These are phyloP conservation scores for Bryconaethiops microstoma DNA, from an alignment of 2,797 vertebrate species.

Conservation along the genomic window DNA sequence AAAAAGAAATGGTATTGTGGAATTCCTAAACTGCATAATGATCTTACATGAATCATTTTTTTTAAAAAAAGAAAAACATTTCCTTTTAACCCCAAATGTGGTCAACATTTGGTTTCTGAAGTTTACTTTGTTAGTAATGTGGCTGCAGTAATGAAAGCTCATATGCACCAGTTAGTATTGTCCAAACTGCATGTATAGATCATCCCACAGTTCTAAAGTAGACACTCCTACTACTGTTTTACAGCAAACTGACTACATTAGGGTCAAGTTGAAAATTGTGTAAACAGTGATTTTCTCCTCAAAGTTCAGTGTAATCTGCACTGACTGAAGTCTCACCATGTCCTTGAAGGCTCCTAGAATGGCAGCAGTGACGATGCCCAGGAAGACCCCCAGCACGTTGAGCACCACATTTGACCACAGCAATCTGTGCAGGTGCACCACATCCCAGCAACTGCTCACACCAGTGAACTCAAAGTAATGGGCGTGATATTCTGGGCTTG, in stretches of 20 bases:
- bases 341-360: slow-evolving; percentile 94
- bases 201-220: not conserved
- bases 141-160: not conserved
- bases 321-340: slow-evolving; percentile 65
- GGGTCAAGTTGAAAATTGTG: no score
- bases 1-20: no score
- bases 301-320: no score
- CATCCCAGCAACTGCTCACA: slow-evolving; percentile 87
- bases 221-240: no score
- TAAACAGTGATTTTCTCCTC: no score
- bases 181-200: not conserved
- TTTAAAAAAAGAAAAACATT: no score
- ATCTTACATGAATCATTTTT: no score
- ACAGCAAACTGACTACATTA: no score
- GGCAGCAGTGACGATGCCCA: slow-evolving; percentile 89
- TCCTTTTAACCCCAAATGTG: not conserved
- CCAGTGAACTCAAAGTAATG: slow-evolving; percentile 87
- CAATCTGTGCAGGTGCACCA: slow-evolving; percentile 87
- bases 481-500: slow-evolving; percentile 77
- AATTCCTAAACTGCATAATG: no score
- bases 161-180: not conserved
- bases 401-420: slow-evolving; percentile 89
- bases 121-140: not conserved
- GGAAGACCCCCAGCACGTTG: slow-evolving; percentile 84
- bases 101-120: not conserved